phyloP scores from a whole-genome alignment of 2,797 vertebrate species.

The Poeciliopsis presidionis region DNA sequence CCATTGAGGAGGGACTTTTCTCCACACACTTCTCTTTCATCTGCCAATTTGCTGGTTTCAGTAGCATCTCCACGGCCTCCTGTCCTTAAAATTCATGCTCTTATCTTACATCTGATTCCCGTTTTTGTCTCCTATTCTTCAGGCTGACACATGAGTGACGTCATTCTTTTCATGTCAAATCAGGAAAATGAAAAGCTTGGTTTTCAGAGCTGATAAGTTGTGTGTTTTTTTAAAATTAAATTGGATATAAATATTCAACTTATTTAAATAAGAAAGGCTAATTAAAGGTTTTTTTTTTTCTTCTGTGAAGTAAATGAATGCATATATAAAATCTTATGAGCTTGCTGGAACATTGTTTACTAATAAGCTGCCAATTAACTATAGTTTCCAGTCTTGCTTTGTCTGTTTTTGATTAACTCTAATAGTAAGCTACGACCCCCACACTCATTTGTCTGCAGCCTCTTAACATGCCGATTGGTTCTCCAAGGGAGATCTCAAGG shows the following conservation, averaged over 20 bases:
- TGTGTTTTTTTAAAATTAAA: not conserved
- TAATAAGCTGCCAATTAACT: not conserved
- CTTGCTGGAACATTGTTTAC: not conserved
- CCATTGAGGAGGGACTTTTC: slow-evolving; percentile 20
- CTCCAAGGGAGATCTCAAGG: slow-evolving; percentile 42
- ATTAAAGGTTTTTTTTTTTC: not conserved
- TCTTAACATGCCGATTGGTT: slow-evolving; percentile 25
- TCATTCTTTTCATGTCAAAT: not conserved
- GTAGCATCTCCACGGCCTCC: slow-evolving; percentile 34
- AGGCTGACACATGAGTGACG: slow-evolving; percentile 6
- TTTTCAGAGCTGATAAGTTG: not conserved
- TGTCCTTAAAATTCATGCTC: slow-evolving; percentile 13
- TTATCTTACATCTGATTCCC: slow-evolving; percentile 21
- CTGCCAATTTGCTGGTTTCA: slow-evolving; percentile 41
- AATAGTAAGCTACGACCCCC: not conserved
- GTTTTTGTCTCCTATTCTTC: slow-evolving; percentile 6
- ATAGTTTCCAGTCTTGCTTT: not conserved
- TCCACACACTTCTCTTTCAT: slow-evolving; percentile 51
- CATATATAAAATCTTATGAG: not conserved
- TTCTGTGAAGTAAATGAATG: not conserved
- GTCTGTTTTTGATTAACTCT: not conserved
- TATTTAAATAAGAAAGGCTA: not conserved
- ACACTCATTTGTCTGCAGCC: slow-evolving; percentile 11
- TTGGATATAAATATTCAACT: not conserved
- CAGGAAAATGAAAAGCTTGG: not conserved